Evolutionary conservation across 1,140 invertebrate genomes (phyloP).

Genomic region (Drosophila eugracilis): DNA sequence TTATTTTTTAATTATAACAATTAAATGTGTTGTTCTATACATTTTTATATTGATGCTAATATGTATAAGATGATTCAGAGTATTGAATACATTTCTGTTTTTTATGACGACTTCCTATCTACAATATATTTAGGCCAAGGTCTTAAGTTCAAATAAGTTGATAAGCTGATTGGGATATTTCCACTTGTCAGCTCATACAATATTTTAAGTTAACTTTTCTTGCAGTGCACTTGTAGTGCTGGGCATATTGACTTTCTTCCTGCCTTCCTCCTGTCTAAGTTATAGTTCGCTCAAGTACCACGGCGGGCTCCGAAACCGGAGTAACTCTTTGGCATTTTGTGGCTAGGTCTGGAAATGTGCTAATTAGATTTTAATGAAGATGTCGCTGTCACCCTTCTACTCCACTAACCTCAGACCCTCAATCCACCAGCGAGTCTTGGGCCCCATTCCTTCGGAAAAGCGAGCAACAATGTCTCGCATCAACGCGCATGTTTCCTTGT

Average conservation of each 20-base stretch:
- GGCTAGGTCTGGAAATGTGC: slow-evolving; percentile 52
- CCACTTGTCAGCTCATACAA: too few relatives aligned
- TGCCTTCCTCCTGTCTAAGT: slow-evolving; percentile 33
- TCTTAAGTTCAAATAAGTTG: too few relatives aligned
- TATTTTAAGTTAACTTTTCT: not conserved
- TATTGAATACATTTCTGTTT: too few relatives aligned
- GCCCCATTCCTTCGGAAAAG: not conserved
- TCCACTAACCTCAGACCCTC: slow-evolving; percentile 1
- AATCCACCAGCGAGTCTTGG: not conserved
- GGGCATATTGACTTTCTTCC: slow-evolving; percentile 26
- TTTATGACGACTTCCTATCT: too few relatives aligned
- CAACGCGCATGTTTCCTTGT: slow-evolving; percentile 64
- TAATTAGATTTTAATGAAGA: slow-evolving; percentile 81
- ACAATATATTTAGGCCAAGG: too few relatives aligned
- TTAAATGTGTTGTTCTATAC: too few relatives aligned
- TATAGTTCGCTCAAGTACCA: slow-evolving; percentile 45
- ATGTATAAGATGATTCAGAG: too few relatives aligned
- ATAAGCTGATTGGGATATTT: too few relatives aligned
- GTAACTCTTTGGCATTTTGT: slow-evolving; percentile 10
- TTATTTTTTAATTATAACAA: too few relatives aligned
- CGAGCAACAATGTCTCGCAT: slow-evolving; percentile 63
- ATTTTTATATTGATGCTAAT: too few relatives aligned
- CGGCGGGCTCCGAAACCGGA: slow-evolving; percentile 6
- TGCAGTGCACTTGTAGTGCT: slow-evolving; percentile 10
- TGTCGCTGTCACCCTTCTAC: slow-evolving; percentile 45